Evolutionary conservation across 2,888 invertebrate species (phyloP).

Genomic region (Didymodactylos carnosus): DNA sequence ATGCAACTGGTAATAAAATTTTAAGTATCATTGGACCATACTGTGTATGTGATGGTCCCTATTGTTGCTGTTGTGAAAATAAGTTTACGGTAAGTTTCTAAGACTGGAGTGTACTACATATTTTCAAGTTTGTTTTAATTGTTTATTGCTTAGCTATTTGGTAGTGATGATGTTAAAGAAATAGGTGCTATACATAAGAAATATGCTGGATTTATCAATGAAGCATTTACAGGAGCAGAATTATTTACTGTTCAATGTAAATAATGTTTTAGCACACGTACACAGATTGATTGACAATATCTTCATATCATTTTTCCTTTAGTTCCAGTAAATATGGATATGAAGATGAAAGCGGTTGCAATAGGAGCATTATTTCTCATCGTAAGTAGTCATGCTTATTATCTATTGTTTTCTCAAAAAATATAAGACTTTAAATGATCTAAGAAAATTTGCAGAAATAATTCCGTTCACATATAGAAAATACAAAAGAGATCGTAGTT

Average conservation of each 20-base stretch:
- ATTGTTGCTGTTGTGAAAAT: not conserved
- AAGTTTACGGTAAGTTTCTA: not conserved
- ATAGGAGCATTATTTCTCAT: too few species aligned
- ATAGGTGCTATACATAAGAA: slow-evolving; percentile 6
- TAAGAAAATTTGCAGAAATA: too few species aligned
- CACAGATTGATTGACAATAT: too few species aligned
- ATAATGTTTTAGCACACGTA: too few species aligned
- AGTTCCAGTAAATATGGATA: too few species aligned
- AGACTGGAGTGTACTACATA: not conserved
- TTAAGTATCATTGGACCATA: slow-evolving; percentile 1
- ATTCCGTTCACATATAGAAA: too few species aligned
- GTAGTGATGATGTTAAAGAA: not conserved
- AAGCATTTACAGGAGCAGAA: not conserved
- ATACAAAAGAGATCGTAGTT: too few species aligned
- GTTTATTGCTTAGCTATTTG: not conserved
- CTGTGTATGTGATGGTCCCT: not conserved
- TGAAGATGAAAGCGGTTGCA: too few species aligned
- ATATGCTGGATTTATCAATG: not conserved
- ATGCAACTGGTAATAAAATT: not conserved
- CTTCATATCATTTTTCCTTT: too few species aligned
- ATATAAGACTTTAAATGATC: too few species aligned
- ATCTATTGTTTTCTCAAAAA: too few species aligned
- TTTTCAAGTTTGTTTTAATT: not conserved
- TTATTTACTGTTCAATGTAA: slow-evolving; percentile 7
- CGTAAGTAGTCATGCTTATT: too few species aligned